Percentiles rank a stretch among this genome's conserved stretches.
Conservation (phyloP, 2,113 vertebrate species). For the Gambusia holbrooki region DNA sequence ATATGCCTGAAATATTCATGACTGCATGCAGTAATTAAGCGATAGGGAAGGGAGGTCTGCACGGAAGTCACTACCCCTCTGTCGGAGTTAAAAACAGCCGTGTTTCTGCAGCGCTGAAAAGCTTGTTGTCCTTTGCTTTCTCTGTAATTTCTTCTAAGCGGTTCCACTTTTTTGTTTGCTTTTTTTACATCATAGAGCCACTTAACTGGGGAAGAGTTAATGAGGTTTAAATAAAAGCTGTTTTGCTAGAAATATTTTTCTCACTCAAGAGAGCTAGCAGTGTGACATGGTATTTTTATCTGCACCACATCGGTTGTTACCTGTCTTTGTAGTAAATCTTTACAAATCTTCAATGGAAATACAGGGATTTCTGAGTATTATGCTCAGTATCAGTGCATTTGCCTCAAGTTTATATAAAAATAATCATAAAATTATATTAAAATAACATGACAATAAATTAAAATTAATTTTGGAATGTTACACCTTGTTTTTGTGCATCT, state of each 20-base stretch:
- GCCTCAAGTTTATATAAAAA: too few relatives aligned
- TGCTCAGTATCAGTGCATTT: too few relatives aligned
- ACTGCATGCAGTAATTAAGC: slow-evolving; percentile 83
- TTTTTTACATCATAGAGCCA: slow-evolving; percentile 26
- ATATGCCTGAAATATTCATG: slow-evolving; percentile 87
- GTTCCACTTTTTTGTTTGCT: slow-evolving; percentile 10
- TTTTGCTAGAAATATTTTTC: slow-evolving; percentile 56
- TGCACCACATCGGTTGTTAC: slow-evolving; percentile 13
- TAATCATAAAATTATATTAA: too few relatives aligned
- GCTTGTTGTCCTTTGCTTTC: slow-evolving; percentile 58
- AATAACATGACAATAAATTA: too few relatives aligned
- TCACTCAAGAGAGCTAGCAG: slow-evolving; percentile 28
- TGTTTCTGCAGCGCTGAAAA: slow-evolving; percentile 47
- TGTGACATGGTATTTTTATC: slow-evolving; percentile 20
- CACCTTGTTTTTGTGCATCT: too few relatives aligned
- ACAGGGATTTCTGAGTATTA: too few relatives aligned
- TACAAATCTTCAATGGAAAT: background rate
- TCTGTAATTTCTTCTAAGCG: slow-evolving; percentile 60
- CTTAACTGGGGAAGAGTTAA: slow-evolving; percentile 49
- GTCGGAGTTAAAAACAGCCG: slow-evolving; percentile 56
- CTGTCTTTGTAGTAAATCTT: background rate
- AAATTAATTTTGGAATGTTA: too few relatives aligned
- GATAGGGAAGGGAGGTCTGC: slow-evolving; percentile 69
- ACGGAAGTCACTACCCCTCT: slow-evolving; percentile 72
- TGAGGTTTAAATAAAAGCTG: slow-evolving; percentile 49